Base-by-base conservation (phyloP, 2,888 invertebrate species). In the Latheticus oryzae region DNA sequence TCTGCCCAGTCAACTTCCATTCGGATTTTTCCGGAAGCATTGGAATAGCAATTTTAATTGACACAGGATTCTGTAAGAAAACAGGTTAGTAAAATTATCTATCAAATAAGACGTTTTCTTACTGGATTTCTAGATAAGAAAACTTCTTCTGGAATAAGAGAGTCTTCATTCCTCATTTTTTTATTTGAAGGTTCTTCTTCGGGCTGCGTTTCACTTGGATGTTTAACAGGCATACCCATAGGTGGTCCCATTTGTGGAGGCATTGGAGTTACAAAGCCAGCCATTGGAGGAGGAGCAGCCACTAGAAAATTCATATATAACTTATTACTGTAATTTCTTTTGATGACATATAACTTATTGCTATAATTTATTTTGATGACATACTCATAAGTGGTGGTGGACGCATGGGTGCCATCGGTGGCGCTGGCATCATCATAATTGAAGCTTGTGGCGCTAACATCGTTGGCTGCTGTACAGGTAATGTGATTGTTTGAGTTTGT, bases 1-100 rank as follows among this genome's bases (percentile, higher is more conserved):
- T 84, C 78, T 97, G 96, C 0, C 98, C 98, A 77, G 91, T 92
- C 60, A 98, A 83, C 61, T 93, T 92, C 96, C 97, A 97, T 83
- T 98, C 98, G 0, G 91, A 81, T 73, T 97, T 96, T 71, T 97
- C 97, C 0, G 90, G 86, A 74, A 88, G 84, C 66, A 85, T 81
- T 5, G 98, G 98, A 15, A 96, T 85, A 53, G 86, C 84, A 57
- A 99, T 91, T 71, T 88, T 88, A 66, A 96, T 84, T 19, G 87
- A 86, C 7, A 93, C 88, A n/a, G 90, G 89, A 65, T 86, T 86
- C 86, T 90, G 76, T 13, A 52, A 54, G 4, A 60, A 48, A 50
- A 45, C 5, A 16, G 7, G 28, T 13, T 33, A 48, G 5, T 24
- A 38, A 48, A 54, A 33, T 24, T 9, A 11, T 9, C 12, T 28